Evolutionary conservation across 2,888 invertebrate species (phyloP), one percentile per base, ranked within the genome.

Genomic region (Gymnocheta viridis): DNA sequence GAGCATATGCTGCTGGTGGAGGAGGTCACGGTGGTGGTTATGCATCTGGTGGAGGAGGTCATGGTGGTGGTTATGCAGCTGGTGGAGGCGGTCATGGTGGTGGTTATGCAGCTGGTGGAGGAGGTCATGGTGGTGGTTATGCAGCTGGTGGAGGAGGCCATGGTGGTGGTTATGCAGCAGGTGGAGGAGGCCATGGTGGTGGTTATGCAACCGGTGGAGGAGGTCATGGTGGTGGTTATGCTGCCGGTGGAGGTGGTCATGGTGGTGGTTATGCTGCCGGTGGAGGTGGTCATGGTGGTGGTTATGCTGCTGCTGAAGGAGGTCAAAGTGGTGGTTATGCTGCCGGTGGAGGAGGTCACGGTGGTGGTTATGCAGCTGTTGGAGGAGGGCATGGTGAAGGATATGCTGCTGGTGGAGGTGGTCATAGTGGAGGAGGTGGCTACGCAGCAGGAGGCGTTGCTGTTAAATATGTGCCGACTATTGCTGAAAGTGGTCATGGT

Each of bases 371-470:
- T 22, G 22, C 12, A 7, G 64, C 12, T 17, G 47, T 17, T 12
- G 66, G 41, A 4, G 72, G 44, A 3, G 84, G 64, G 1, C 9
- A 24, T 64, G 41, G 17, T n/a, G 66, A 32, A 1, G 67, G 35
- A 5, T 35, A 19, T 35, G 72, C 0, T 9, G 82, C 24, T 9
- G 77, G 12, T 12, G 58, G 60, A 35, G 35, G 62, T 35, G 56
- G 51, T 24, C 17, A 54, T 41, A 29, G 27, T 35, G 64, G 54
- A n/a, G 67, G 19, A 27, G 77, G 51, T 24, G 22, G 22, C 41
- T 56, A 72, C 67, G 67, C n/a, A 4, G 73, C 27, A 9, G 35
- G 14, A 49, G 67, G 27, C 2, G 81, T 24, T n/a, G 24, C 29
- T 7, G 29, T 10, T 29, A 29, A 29, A 56, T 29, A 56, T 29